Percentiles rank a stretch among this genome's conserved stretches.
These are phyloP conservation scores for Malacoctenus gilli DNA, from an alignment of 2,797 vertebrate genomes.

Conservation along the genomic window DNA sequence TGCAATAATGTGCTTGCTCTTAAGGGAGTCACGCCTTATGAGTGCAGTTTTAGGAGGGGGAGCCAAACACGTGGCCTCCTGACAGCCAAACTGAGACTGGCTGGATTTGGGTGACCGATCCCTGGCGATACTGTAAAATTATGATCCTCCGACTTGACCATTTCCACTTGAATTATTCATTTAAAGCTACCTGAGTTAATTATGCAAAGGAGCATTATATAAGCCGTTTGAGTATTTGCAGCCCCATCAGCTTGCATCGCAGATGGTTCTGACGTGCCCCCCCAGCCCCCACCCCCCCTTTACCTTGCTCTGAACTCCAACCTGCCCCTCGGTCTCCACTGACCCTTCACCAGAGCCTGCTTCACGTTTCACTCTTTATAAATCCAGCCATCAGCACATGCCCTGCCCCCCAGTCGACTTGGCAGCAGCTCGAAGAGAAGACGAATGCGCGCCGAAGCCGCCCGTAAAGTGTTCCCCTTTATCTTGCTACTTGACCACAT, in stretches of 20 bases:
- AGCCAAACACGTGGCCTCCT: conserved; percentile 8
- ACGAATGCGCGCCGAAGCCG: conserved; percentile 12
- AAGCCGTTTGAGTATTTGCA: conserved; percentile 25
- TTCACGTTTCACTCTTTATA: conserved; percentile 73
- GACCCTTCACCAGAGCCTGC: conserved; percentile 50
- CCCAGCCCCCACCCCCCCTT: conserved; percentile 25
- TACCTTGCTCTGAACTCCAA: conserved; percentile 74
- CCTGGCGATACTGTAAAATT: neutral
- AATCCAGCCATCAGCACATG: conserved; percentile 62
- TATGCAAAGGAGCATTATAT: conserved; percentile 31
- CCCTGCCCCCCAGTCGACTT: conserved; percentile 27
- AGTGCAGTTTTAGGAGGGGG: too few relatives aligned
- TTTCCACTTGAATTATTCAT: conserved; percentile 32
- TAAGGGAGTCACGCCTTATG: neutral
- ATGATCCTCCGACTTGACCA: conserved; percentile 8
- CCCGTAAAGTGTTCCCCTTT: conserved; percentile 32
- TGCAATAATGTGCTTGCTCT: conserved; percentile 3
- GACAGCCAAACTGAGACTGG: conserved; percentile 2
- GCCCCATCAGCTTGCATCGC: conserved; percentile 13
- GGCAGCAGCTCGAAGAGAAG: conserved; percentile 48
- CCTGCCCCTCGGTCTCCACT: conserved; percentile 46
- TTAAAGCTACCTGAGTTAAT: conserved; percentile 37
- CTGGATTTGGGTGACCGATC: too few relatives aligned
- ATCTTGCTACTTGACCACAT: conserved; percentile 33
- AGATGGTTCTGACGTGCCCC: conserved; percentile 11